Conservation (phyloP, 1,140 invertebrate genomes). For the Hylyphantes graminicola region DNA sequence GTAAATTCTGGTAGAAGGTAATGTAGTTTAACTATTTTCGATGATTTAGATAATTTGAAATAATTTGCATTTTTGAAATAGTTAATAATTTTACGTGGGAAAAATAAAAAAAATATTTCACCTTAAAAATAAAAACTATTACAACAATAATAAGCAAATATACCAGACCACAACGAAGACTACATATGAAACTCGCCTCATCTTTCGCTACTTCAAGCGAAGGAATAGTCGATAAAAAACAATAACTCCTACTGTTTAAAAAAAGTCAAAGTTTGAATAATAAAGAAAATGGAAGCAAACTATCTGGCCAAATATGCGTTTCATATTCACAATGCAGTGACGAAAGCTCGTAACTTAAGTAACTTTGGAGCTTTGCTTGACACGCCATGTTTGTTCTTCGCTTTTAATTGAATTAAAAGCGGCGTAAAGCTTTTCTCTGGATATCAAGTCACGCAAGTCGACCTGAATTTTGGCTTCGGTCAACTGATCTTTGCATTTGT, state of each 20-base stretch:
- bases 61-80: too few relatives aligned
- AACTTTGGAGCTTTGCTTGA: slow-evolving; percentile 1
- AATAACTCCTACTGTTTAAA: background rate
- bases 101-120: too few relatives aligned
- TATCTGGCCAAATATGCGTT: background rate
- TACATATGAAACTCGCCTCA: background rate
- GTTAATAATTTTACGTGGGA: too few relatives aligned
- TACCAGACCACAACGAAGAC: too few relatives aligned
- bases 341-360: slow-evolving; percentile 38
- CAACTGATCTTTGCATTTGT: too few relatives aligned
- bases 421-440: slow-evolving; percentile 36
- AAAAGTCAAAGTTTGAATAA: slow-evolving; percentile 1
- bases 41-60: too few relatives aligned
- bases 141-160: too few relatives aligned
- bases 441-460: slow-evolving; percentile 18
- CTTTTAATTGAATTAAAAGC: slow-evolving; percentile 54
- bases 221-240: background rate
- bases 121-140: too few relatives aligned
- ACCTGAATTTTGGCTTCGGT: too few relatives aligned
- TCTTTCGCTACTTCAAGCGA: background rate
- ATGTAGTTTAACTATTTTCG: too few relatives aligned
- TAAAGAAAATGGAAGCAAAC: background rate
- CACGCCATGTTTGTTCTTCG: slow-evolving; percentile 47
- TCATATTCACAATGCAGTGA: background rate
- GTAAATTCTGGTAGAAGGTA: too few relatives aligned